Base-by-base conservation (phyloP, 2,888 invertebrate species). In the Dryocosmus kuriphilus region DNA sequence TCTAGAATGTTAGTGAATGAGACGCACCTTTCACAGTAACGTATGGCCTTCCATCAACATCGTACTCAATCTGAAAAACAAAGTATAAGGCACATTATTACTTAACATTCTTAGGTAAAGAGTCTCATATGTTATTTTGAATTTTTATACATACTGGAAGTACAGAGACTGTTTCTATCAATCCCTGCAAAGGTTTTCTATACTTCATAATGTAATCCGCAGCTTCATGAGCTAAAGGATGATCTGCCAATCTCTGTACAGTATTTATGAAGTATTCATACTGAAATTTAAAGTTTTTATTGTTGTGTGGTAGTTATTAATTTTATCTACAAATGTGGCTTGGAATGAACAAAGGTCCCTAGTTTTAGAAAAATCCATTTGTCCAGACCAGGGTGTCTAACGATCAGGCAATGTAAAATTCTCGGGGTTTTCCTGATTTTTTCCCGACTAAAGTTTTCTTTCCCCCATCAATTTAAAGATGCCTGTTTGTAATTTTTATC, bases 181-280 rank as follows among this genome's bases (percentile, higher is more conserved):
- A 94, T 78, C 93, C 92, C 82, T 94, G 89, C 60, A 96, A 88
- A 0, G 93, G 92, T 87, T 94, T 95, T 82, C 96, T 93, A 86
- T 94, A 97, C 82, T 94, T 93, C 84, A 95, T 93, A 85, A 98
- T 94, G 84, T 97, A 96, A 61, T 96, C 95, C 89, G 95, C 94
- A 41, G 92, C 92, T 86, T 92, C 93, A 84, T 95, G 94, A 0
- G 97, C 94, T 91, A 96, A 95, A 0, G 97, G 96, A 87, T 96
- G 94, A 8, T 93, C 92, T 14, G 92, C 89, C 71, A 98, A 91
- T 82, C 96, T 93, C 76, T 96, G 94, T 93, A 98, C 94, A 0
- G 96, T 94, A 78, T 92, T 91, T 76, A 95, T 91, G 88, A 98
- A 96, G 89, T 94, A 95, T 2, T 93, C 92, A 91, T 97, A 97